Base-by-base conservation (phyloP, 2,797 vertebrate species). In the Sebastes kiyomatsui region DNA sequence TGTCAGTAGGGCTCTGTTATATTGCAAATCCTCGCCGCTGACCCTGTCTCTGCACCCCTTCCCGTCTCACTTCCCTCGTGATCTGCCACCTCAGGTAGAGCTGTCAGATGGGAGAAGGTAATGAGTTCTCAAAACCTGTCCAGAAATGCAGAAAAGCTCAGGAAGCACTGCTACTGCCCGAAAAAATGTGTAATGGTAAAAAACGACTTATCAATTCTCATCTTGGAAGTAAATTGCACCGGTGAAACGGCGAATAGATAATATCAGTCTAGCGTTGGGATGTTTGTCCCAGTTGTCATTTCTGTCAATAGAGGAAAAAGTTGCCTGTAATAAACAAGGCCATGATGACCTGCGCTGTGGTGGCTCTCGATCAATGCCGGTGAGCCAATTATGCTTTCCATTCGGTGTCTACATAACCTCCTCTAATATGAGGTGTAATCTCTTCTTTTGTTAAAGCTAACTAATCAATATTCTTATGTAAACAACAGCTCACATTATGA, bases 111-210 rank as follows among this genome's bases (percentile, higher is more conserved):
- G 28, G 62, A 28, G 68, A 54, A 77, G 18, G 77, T 84, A 87
- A 91, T 90, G 83, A 90, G 60, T 72, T 74, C 81, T 91, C 88
- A 88, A 87, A 80, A 87, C 73, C 76, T 77, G 67, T 72, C 73
- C 25, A 61, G 67, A 35, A 80, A 89, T 75, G 32, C 35, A 71
- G 66, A 81, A 61, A 25, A 67, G 69, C 30, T 7, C 25, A 38
- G 54, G 67, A 74, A 76, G 76, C 28, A 6, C 23, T 27, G 27
- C 54, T 55, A 54, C 59, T 25, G 67, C 38, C 42, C 58, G 49
- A 5, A 54, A 55, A 71, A 78, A 80, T 18, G 20, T 30, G 27
- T 52, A 56, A n/a, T 2, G 54, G 55, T 32, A 35, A 28, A 28
- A 66, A 23, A 46, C 42, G 4, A 67, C 32, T 58, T 59, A 61